Percentiles rank a stretch among this genome's conserved stretches.
Evolutionary conservation across 2,797 vertebrate species (phyloP).

Genomic region (Mus minutoides): DNA sequence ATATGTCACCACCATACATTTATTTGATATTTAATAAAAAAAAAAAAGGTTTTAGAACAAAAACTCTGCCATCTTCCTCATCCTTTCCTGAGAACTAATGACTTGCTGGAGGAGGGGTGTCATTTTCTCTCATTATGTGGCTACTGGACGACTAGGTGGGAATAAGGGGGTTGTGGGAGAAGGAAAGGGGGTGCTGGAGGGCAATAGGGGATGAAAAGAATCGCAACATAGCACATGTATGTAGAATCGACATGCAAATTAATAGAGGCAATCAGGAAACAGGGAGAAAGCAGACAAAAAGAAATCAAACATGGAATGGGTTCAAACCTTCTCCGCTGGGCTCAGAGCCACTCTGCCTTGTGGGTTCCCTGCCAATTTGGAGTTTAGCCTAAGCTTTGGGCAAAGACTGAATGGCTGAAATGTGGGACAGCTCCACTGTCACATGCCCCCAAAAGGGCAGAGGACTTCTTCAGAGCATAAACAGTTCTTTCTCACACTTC

Average conservation of each 20-base stretch:
- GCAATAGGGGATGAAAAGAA: neutral
- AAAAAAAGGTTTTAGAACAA: neutral
- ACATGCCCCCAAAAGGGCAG: neutral
- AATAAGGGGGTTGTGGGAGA: neutral
- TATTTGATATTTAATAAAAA: neutral
- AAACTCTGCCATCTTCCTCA: neutral
- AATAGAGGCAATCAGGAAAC: neutral
- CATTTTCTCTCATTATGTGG: neutral
- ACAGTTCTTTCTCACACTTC: neutral
- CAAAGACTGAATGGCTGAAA: conserved; percentile 55
- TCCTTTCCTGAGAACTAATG: neutral
- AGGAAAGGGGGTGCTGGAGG: neutral
- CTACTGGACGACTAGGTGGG: neutral
- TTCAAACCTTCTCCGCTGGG: neutral
- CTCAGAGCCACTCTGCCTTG: conserved; percentile 54
- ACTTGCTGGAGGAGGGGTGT: neutral
- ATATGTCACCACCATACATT: neutral
- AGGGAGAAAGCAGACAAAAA: neutral
- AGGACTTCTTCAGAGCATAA: neutral
- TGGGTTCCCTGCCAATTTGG: conserved; percentile 54
- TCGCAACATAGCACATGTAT: neutral
- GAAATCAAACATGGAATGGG: neutral
- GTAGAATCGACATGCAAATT: neutral
- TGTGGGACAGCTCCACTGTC: conserved; percentile 58
- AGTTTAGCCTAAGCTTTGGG: conserved; percentile 27